Percentiles rank a stretch among this genome's conserved stretches.
These are phyloP conservation scores for Anabacerthia variegaticeps DNA, from an alignment of 2,797 vertebrate genomes.

Conservation along the genomic window DNA sequence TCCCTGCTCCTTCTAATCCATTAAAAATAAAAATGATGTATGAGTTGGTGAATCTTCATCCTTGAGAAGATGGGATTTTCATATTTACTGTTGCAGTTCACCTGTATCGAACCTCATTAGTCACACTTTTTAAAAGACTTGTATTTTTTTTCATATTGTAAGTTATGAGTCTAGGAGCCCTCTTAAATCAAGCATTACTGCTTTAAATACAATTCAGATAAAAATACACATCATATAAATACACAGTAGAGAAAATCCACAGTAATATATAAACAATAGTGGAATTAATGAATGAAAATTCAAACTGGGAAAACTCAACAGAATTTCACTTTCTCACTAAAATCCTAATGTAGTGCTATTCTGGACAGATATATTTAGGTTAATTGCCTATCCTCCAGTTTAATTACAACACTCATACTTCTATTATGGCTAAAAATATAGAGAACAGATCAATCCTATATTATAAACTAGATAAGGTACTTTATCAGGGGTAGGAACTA, in stretches of 20 bases:
- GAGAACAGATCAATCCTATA: background rate
- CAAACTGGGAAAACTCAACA: background rate
- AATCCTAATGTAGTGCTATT: background rate
- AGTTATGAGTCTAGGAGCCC: background rate
- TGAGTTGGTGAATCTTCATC: background rate
- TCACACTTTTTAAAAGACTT: background rate
- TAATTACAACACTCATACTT: background rate
- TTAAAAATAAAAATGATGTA: background rate
- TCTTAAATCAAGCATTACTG: background rate
- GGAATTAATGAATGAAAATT: background rate
- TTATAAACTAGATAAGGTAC: background rate
- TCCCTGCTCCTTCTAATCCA: background rate
- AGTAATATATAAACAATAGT: background rate
- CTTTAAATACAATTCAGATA: background rate
- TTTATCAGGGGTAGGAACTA: background rate
- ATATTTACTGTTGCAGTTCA: background rate
- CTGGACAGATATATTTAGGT: background rate
- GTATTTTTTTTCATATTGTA: background rate
- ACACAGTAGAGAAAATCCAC: background rate
- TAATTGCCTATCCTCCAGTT: background rate
- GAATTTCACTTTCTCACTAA: background rate
- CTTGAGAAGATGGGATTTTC: background rate
- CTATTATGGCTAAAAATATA: constrained; percentile 1
- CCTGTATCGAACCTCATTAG: background rate
- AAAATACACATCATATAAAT: background rate